Evolutionary conservation across 2,888 invertebrate species (phyloP), one percentile per base, ranked within the genome.

Genomic region (Xestia rhomboidea): DNA sequence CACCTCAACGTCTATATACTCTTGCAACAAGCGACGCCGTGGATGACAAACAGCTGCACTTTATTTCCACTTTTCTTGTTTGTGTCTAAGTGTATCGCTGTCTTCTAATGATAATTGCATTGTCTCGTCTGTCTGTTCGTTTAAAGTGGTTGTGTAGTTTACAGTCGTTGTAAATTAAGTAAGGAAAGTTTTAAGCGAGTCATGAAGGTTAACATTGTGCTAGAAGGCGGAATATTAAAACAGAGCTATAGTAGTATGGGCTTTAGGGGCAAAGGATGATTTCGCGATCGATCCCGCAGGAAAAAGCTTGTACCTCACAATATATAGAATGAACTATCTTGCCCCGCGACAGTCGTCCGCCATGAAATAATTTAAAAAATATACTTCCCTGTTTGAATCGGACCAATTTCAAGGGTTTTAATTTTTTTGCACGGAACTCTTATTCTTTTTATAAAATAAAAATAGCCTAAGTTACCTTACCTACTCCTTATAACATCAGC

Each of bases 21-120:
- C 30, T 18, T 21, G 41, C 46, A 41, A 68, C 62, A 44, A 11
- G 15, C 18, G 67, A 30, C n/a, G 21, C 30, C 41, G 34, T 44
- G 71, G 68, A 77, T 72, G 71, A 66, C 51, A 18, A 63, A 81
- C 78, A 77, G 30, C 64, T 77, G 38, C 63, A 64, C 27, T 83
- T 70, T 64, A 82, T 51, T 51, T 46, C 44, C 30, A 30, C 49
- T 49, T 27, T 30, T 34, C 49, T 66, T 51, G 49, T 74, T 66
- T 73, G 41, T 51, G 11, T 51, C 24, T 73, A 57, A 81, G 64
- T 73, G 41, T 44, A 66, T 72, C 27, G 4, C 34, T 46, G 30
- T 67, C 70, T 46, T 49, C 38, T 51, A 62, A 44, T 46, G 81
- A 10, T 81, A 74, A 67, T 79, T 73, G 21, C 44, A 63, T 54